Evolutionary conservation across 1,140 invertebrate genomes (phyloP).

Genomic region (Cyclargus thomasi): DNA sequence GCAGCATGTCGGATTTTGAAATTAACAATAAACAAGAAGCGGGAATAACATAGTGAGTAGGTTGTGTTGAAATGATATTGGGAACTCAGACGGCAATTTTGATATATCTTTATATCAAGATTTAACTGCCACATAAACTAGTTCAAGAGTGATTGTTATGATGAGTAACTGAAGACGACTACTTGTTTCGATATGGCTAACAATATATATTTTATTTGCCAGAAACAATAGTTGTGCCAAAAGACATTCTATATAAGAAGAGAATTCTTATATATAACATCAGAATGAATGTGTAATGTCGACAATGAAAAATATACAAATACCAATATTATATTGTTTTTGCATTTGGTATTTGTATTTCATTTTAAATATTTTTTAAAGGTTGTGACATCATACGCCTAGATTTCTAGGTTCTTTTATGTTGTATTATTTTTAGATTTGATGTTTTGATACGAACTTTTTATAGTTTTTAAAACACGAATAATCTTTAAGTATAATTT

Average conservation of each 20-base stretch:
- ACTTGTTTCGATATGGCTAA: neutral
- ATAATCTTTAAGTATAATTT: conserved; percentile 5
- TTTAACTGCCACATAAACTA: neutral
- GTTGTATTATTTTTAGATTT: conserved; percentile 13
- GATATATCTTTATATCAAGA: neutral
- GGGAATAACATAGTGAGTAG: neutral
- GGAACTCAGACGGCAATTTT: neutral
- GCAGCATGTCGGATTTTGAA: neutral
- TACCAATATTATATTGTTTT: conserved; percentile 7
- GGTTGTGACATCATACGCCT: conserved; percentile 9
- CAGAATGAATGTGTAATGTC: neutral
- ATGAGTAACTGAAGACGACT: neutral
- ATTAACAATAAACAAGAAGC: neutral
- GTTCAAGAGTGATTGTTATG: neutral
- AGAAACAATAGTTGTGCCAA: conserved; percentile 7
- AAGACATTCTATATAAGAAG: neutral
- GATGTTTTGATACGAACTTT: conserved; percentile 13
- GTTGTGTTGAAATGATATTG: neutral
- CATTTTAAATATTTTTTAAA: conserved; percentile 9
- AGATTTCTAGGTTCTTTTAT: conserved; percentile 11
- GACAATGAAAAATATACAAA: neutral
- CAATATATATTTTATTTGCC: conserved; percentile 13
- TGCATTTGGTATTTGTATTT: neutral
- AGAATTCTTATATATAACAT: neutral
- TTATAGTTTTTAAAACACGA: conserved; percentile 5